Conservation (phyloP, 2,113 vertebrate species). For the Larimichthys crocea region DNA sequence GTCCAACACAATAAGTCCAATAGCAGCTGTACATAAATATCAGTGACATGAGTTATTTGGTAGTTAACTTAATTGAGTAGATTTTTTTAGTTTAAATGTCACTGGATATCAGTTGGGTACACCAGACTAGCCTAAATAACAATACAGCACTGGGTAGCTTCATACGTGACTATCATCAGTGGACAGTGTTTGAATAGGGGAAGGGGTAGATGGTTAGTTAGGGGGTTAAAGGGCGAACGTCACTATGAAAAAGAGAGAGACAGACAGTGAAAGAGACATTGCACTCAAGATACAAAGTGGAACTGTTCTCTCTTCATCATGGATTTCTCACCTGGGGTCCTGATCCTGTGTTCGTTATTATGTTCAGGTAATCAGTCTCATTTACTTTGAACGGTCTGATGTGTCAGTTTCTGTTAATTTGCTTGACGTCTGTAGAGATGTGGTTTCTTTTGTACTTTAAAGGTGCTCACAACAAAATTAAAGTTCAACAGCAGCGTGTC, state of each 20-base stretch:
- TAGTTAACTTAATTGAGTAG: too few species aligned
- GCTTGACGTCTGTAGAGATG: not conserved
- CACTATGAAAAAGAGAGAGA: conserved; percentile 43
- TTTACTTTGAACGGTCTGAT: conserved; percentile 11
- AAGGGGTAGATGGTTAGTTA: conserved; percentile 29
- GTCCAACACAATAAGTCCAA: too few species aligned
- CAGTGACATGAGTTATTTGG: not conserved
- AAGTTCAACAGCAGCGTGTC: too few species aligned
- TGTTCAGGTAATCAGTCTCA: conserved; percentile 68
- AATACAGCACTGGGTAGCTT: not conserved
- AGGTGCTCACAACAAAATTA: not conserved
- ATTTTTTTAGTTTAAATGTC: not conserved
- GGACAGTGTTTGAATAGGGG: conserved; percentile 45
- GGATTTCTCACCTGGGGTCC: conserved; percentile 55
- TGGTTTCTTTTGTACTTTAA: not conserved
- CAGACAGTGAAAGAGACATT: conserved; percentile 15
- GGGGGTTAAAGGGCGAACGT: conserved; percentile 67
- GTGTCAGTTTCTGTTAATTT: not conserved
- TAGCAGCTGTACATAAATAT: not conserved
- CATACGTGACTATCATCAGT: conserved; percentile 8
- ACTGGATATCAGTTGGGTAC: not conserved
- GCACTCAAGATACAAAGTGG: not conserved
- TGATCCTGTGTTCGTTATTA: conserved; percentile 66
- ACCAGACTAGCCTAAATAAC: not conserved
- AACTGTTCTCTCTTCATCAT: conserved; percentile 67